Conservation (phyloP, 2,113 vertebrate genomes). For the Dipodomys spectabilis region DNA sequence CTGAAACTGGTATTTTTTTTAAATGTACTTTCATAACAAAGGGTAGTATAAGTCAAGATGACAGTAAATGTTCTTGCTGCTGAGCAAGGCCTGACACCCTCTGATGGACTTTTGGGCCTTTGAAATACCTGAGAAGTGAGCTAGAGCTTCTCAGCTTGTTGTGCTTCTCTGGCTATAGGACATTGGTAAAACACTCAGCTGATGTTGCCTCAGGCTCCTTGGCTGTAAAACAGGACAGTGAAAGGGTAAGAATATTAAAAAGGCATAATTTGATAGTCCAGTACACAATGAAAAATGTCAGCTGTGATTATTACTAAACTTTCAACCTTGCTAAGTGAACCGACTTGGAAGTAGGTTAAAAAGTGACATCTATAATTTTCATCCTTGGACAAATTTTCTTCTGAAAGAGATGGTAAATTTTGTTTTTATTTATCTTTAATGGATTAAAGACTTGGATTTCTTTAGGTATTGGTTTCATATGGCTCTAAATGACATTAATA, state of each 20-base stretch:
- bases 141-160: not conserved
- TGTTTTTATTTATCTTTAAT: slow-evolving; percentile 36
- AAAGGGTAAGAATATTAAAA: not conserved
- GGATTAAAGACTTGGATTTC: not conserved
- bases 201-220: not conserved
- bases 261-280: not conserved
- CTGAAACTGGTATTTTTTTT: not conserved
- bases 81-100: not conserved
- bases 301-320: not conserved
- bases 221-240: not conserved
- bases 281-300: not conserved
- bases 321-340: not conserved
- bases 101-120: not conserved
- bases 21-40: not conserved
- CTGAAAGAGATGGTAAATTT: not conserved
- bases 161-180: not conserved
- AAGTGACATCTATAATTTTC: not conserved
- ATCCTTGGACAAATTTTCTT: slow-evolving; percentile 4
- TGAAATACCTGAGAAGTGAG: not conserved
- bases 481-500: not conserved
- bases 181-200: not conserved
- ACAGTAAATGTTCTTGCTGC: not conserved
- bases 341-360: not conserved
- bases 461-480: slow-evolving; percentile 21
- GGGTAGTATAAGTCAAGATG: not conserved